These are phyloP conservation scores for Macrobrachium nipponense DNA, from an alignment of 1,140 invertebrate species.

Conservation along the genomic window DNA sequence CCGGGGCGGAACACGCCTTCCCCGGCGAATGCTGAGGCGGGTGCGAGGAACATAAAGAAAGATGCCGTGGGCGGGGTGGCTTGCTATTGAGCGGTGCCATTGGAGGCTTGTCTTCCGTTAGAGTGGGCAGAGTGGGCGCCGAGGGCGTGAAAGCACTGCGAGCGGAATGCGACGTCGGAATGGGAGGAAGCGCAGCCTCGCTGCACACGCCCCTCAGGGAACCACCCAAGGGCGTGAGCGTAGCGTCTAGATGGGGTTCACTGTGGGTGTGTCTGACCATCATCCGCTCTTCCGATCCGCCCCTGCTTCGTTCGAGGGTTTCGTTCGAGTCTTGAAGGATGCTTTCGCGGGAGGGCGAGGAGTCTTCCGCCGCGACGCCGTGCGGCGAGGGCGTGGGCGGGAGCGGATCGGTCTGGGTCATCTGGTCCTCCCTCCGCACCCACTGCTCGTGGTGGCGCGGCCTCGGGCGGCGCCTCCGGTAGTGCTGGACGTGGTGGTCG, in stretches of 20 bases:
- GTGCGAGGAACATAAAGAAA: constrained; percentile 9
- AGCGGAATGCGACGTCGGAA: not conserved
- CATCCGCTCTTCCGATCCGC: not conserved
- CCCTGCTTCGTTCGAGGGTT: not conserved
- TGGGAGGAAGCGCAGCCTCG: constrained; percentile 39
- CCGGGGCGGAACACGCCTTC: constrained; percentile 46
- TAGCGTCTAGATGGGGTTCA: constrained; percentile 37
- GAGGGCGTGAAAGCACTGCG: constrained; percentile 45
- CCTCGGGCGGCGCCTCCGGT: constrained; percentile 32
- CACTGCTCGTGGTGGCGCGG: constrained; percentile 44
- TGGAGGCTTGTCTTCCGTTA: constrained; percentile 57
- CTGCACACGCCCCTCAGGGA: constrained; percentile 46
- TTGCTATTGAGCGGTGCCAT: constrained; percentile 21
- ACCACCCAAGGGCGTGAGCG: constrained; percentile 9
- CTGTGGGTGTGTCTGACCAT: constrained; percentile 52
- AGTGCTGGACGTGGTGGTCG: constrained; percentile 8
- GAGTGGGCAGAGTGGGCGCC: constrained; percentile 41
- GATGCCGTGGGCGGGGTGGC: constrained; percentile 38
- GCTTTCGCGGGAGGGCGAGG: not conserved
- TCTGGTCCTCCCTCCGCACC: constrained; percentile 56
- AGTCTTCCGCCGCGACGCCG: not conserved
- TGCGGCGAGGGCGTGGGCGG: constrained; percentile 27
- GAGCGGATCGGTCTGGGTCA: constrained; percentile 52
- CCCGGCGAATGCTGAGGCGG: not conserved
- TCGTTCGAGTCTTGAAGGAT: constrained; percentile 15